Evolutionary conservation across 2,888 invertebrate species (phyloP).

Genomic region (Eumacrocentrus americanus): DNA sequence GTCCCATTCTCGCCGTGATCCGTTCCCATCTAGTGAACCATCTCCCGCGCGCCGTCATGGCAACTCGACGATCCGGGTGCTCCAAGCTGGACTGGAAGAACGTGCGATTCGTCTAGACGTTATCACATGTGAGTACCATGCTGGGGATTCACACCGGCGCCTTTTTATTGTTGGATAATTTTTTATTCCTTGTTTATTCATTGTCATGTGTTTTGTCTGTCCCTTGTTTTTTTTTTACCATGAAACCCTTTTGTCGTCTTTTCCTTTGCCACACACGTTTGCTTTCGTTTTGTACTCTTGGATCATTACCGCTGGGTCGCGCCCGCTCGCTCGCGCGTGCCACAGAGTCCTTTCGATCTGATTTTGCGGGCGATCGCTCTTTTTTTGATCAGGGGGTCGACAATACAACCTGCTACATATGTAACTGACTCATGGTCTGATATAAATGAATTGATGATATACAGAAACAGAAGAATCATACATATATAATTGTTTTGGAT

Average conservation of each 20-base stretch:
- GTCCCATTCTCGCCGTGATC: neutral
- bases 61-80: constrained; percentile 46
- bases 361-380: constrained; percentile 34
- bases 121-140: constrained; percentile 50
- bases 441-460: neutral
- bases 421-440: neutral
- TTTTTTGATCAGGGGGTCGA: constrained; percentile 39
- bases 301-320: constrained; percentile 24
- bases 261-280: neutral
- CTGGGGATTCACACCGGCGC: neutral
- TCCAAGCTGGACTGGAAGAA: constrained; percentile 40
- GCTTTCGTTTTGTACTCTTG: constrained; percentile 12
- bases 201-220: neutral
- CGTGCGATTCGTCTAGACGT: constrained; percentile 42
- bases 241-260: neutral
- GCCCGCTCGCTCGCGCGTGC: constrained; percentile 26
- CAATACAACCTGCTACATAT: constrained; percentile 3
- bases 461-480: neutral
- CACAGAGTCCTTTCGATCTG: constrained; percentile 6
- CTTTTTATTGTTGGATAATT: constrained; percentile 14
- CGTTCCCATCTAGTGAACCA: constrained; percentile 4
- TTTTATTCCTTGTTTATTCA: neutral
- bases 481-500: neutral
- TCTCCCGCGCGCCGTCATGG: constrained; percentile 47
- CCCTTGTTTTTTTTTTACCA: constrained; percentile 22